phyloP scores from a whole-genome alignment of 2,888 invertebrate genomes.

The Platynereis dumerilii region DNA sequence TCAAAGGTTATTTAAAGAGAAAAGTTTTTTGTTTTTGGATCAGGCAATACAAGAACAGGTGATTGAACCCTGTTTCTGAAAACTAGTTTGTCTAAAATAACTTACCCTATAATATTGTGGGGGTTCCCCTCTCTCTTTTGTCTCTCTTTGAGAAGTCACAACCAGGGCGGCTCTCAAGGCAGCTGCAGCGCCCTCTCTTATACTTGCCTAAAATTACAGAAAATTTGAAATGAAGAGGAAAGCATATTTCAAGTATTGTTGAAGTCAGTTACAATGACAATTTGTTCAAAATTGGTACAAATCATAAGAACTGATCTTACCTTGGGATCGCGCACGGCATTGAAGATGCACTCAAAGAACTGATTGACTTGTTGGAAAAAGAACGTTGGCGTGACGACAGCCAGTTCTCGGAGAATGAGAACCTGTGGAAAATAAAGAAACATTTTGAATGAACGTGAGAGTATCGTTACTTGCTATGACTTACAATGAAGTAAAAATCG shows the following conservation, averaged over 20 bases:
- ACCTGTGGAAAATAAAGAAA: slow-evolving; percentile 63
- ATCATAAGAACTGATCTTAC: slow-evolving; percentile 38
- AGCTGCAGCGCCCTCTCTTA: slow-evolving; percentile 91
- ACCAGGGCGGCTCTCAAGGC: slow-evolving; percentile 93
- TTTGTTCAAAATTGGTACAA: background rate
- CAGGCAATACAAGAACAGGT: no score
- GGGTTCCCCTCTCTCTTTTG: slow-evolving; percentile 82
- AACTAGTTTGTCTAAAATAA: no score
- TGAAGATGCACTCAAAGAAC: slow-evolving; percentile 87
- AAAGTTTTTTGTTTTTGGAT: no score
- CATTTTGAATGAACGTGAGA: no score
- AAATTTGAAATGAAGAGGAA: background rate
- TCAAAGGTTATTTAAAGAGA: slow-evolving; percentile 10
- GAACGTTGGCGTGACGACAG: slow-evolving; percentile 94
- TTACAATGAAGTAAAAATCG: no score
- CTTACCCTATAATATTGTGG: slow-evolving; percentile 77
- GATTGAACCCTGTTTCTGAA: no score
- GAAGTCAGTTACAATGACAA: slow-evolving; percentile 5
- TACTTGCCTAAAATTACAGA: slow-evolving; percentile 70
- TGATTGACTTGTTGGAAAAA: slow-evolving; percentile 73
- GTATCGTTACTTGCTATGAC: no score
- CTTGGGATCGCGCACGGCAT: slow-evolving; percentile 89
- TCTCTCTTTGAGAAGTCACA: slow-evolving; percentile 94
- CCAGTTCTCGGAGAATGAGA: slow-evolving; percentile 88
- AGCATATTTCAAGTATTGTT: background rate